Percentiles rank a stretch among this genome's conserved stretches.
Conservation (phyloP, 2,797 vertebrate genomes). For the Urophycis tenuis region DNA sequence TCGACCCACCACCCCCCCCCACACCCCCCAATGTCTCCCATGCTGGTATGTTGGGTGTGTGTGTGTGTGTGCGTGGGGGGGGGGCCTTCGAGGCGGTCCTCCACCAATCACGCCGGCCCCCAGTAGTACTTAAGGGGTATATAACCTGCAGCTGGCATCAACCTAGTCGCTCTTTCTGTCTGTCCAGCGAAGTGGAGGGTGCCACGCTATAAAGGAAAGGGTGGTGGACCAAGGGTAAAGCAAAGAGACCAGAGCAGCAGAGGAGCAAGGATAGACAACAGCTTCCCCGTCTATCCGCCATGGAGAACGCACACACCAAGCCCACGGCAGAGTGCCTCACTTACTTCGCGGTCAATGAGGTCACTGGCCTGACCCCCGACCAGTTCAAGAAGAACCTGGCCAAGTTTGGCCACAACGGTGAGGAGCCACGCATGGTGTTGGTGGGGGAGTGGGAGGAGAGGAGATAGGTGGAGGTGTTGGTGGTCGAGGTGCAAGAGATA, state of each 20-base stretch:
- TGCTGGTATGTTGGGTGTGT: constrained; percentile 56
- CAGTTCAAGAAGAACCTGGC: constrained; percentile 83
- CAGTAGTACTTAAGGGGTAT: background rate
- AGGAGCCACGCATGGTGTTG: constrained; percentile 44
- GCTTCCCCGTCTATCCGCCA: constrained; percentile 63
- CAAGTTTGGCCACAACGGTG: constrained; percentile 84
- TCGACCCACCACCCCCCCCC: background rate
- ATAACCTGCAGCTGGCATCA: constrained; percentile 25
- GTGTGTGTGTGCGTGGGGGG: constrained; percentile 26
- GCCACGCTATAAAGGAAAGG: constrained; percentile 57
- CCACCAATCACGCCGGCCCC: background rate
- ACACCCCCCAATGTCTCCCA: constrained; percentile 30
- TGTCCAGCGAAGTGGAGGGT: constrained; percentile 55
- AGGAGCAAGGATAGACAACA: background rate
- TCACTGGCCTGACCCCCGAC: constrained; percentile 72
- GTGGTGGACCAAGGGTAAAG: constrained; percentile 55
- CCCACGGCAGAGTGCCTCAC: constrained; percentile 71
- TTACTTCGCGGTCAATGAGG: constrained; percentile 79
- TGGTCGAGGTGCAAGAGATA: background rate
- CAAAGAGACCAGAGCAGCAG: constrained; percentile 54
- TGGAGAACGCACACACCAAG: constrained; percentile 82
- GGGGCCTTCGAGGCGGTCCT: constrained; percentile 63
- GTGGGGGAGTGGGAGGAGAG: constrained; percentile 26
- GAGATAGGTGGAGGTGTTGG: background rate
- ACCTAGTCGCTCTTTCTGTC: constrained; percentile 77